Evolutionary conservation across 2,113 vertebrate species (phyloP), one percentile per base, ranked within the genome.

Genomic region (Scomber japonicus): DNA sequence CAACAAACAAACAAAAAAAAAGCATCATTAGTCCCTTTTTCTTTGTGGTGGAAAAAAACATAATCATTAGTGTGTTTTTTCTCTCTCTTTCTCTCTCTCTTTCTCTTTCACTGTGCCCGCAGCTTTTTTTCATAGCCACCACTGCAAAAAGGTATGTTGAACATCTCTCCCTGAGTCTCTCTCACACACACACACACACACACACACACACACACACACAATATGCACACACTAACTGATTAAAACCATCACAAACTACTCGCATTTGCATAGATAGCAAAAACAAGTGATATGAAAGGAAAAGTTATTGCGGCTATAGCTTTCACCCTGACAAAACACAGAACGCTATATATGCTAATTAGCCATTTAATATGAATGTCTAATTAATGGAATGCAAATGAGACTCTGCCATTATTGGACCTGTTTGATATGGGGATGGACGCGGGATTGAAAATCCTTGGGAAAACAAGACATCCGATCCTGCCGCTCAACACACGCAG

Each of bases 381-480:
- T 95, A 95, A 95, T 95, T 95, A 95, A 94, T 82, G n/a, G 30
- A 81, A 95, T 94, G 94, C 92, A 94, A 95, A 96, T 95, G 87
- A 93, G 88, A 80, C 73, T 27, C 31, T 49, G 50, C 82, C 80
- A 80, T 94, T 92, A 89, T 92, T 89, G 89, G 83, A 88, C 80
- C 89, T 81, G 88, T 92, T 92, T 94, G 92, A 94, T 92, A 90
- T 85, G 89, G 71, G 90, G 88, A 90, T 81, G 90, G 89, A 87
- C 68, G 44, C 5, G 8, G 51, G 63, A 57, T 86, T 84, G 83
- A 93, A 87, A 83, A 88, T 89, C 75, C 75, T 66, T 49, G 67
- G 83, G 83, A 91, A 88, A 89, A 80, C 88, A 83, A 27, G 68
- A 46, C 77, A 69, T 77, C 59, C 59, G 15, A 48, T 59, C 75